Percentiles rank a stretch among this genome's conserved stretches.
phyloP scores from a whole-genome alignment of 92 coral and sea anemone genomes.

The Porites evermanni region DNA sequence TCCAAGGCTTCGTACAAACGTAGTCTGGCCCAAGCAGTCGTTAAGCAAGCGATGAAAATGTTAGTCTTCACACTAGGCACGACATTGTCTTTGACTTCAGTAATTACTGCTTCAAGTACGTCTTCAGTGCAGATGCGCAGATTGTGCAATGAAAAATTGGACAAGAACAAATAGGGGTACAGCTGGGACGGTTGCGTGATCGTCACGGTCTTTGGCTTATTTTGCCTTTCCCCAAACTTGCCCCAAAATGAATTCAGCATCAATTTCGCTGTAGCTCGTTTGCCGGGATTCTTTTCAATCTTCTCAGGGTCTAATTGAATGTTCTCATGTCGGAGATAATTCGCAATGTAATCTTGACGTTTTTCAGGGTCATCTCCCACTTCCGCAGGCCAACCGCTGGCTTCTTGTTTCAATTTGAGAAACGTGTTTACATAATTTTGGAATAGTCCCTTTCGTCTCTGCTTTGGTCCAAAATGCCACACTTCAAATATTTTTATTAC shows the following conservation, averaged over 20 bases:
- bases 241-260: not conserved
- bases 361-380: not conserved
- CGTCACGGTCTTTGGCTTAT: not conserved
- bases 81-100: no score
- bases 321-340: not conserved
- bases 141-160: no score
- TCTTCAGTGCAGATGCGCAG: no score
- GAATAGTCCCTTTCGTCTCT: not conserved
- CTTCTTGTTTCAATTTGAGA: slow-evolving; percentile 30
- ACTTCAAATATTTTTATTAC: not conserved
- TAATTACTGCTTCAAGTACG: no score
- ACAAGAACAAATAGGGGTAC: no score
- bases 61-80: not conserved
- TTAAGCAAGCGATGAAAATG: not conserved
- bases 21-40: not conserved
- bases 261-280: slow-evolving; percentile 12
- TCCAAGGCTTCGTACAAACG: not conserved
- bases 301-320: not conserved
- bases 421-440: slow-evolving; percentile 10
- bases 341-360: not conserved
- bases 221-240: not conserved
- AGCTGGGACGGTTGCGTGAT: not conserved
- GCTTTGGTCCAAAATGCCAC: slow-evolving; percentile 21
- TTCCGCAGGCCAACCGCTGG: slow-evolving; percentile 14
- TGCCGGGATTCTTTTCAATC: slow-evolving; percentile 13